phyloP scores from a whole-genome alignment of 2,113 vertebrate genomes.

The Meles meles region DNA sequence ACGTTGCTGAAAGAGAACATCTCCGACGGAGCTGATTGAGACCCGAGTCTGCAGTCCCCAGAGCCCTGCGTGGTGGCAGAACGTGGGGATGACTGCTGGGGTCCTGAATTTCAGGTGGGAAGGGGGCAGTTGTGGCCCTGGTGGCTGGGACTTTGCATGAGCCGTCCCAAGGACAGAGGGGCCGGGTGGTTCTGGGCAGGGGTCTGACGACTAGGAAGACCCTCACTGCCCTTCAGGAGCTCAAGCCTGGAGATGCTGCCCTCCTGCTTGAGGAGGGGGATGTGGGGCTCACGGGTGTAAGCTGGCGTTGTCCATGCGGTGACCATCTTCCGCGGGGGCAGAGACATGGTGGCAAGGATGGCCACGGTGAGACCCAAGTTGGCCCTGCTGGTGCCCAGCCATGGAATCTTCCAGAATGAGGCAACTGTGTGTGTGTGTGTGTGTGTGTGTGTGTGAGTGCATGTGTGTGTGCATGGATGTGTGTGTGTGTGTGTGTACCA shows the following conservation, averaged over 20 bases:
- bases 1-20: neutral
- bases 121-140: too few relatives aligned
- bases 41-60: neutral
- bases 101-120: too few relatives aligned
- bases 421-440: neutral
- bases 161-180: neutral
- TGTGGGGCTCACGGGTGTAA: too few relatives aligned
- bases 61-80: accelerated
- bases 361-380: neutral
- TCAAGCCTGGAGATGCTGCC: too few relatives aligned
- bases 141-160: too few relatives aligned
- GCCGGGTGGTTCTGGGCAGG: neutral
- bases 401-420: neutral
- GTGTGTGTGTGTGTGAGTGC: too few relatives aligned
- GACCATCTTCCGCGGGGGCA: neutral
- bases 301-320: neutral
- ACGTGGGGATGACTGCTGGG: too few relatives aligned
- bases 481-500: neutral
- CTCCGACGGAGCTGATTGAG: neutral
- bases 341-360: neutral
- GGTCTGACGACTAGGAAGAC: neutral
- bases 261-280: neutral
- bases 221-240: neutral
- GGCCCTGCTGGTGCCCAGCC: neutral
- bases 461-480: too few relatives aligned